phyloP scores from a whole-genome alignment of 2,888 invertebrate genomes.

The Pseudococcus viburni region DNA sequence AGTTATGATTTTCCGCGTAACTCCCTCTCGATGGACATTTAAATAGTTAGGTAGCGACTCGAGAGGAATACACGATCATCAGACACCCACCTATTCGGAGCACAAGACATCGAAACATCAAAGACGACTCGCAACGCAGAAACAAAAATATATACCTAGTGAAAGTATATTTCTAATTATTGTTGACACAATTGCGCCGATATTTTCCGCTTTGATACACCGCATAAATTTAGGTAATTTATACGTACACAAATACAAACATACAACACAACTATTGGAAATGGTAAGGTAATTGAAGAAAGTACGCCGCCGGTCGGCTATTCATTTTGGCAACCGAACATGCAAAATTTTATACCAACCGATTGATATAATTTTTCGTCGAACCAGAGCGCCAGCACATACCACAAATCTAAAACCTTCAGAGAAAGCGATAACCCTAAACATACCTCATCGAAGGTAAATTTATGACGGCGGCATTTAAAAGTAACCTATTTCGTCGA shows the following conservation, averaged over 20 bases:
- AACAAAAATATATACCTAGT: constrained; percentile 38
- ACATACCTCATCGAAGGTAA: not conserved
- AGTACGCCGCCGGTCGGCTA: not conserved
- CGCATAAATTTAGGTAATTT: constrained; percentile 55
- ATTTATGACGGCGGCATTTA: not conserved
- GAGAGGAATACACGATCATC: too few relatives aligned
- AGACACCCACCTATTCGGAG: too few relatives aligned
- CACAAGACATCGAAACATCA: not conserved
- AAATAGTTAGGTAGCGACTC: not conserved
- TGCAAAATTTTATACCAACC: constrained; percentile 18
- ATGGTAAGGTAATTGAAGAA: constrained; percentile 33
- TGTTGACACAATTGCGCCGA: constrained; percentile 55
- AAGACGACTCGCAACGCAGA: not conserved
- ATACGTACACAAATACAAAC: not conserved
- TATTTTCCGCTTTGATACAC: constrained; percentile 57
- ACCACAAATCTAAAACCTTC: constrained; percentile 38
- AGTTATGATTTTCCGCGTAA: not conserved
- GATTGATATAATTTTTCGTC: constrained; percentile 18
- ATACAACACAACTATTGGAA: constrained; percentile 13
- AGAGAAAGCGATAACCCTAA: constrained; percentile 20
- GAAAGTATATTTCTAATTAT: constrained; percentile 55
- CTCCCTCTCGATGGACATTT: not conserved
- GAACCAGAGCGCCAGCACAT: not conserved
- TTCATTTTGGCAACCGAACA: constrained; percentile 25
- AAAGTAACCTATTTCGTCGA: not conserved